A percentile compares a stretch with the other conserved stretches of the same genome.
Evolutionary conservation across 2,888 invertebrate species (phyloP).

Genomic region (Mystacides longicornis): DNA sequence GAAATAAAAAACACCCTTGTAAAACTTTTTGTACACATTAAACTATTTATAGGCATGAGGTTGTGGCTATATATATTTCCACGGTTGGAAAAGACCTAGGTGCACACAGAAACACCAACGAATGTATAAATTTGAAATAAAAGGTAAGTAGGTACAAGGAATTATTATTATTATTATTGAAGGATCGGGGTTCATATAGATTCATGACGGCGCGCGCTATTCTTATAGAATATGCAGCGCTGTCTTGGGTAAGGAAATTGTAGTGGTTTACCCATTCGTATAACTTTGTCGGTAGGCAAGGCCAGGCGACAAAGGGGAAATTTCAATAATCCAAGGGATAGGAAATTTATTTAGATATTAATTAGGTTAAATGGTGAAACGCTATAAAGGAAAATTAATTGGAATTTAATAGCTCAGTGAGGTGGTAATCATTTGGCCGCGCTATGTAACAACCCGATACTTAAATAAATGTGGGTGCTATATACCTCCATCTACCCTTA

Average conservation of each 20-base stretch:
- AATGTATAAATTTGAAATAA: no score
- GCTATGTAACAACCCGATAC: no score
- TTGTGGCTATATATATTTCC: no score
- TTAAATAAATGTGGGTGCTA: no score
- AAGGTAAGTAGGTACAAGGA: not conserved
- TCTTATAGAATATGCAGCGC: not conserved
- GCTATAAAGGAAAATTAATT: not conserved
- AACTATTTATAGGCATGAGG: no score
- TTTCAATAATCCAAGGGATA: not conserved
- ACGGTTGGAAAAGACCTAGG: no score
- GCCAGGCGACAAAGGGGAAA: not conserved
- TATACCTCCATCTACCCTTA: no score
- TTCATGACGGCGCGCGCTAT: not conserved
- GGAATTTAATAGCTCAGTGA: not conserved
- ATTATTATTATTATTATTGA: not conserved
- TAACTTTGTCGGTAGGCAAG: not conserved
- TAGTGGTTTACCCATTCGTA: not conserved
- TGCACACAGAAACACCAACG: no score
- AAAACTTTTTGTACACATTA: no score
- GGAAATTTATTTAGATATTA: not conserved
- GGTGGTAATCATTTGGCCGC: not conserved
- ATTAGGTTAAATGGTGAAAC: not conserved
- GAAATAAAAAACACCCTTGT: no score
- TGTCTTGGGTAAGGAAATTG: not conserved
- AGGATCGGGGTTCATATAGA: not conserved